Conservation (phyloP, 1,140 invertebrate species). For the Drosophila nebulosa region DNA sequence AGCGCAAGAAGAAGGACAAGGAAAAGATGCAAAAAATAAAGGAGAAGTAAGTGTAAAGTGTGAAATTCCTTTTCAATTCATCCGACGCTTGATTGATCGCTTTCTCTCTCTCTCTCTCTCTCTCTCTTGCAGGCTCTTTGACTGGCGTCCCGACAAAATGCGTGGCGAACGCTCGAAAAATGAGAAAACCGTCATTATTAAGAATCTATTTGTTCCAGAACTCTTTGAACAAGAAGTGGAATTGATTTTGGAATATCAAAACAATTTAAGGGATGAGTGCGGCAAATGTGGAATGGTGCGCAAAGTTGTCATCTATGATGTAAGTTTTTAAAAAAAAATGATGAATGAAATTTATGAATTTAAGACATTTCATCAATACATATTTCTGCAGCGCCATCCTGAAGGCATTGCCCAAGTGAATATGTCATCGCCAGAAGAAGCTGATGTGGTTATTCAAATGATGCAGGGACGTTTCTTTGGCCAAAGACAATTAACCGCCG, state of each 20-base stretch:
- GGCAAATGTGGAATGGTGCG: conserved; percentile 95
- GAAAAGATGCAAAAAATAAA: conserved; percentile 96
- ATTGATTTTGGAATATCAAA: conserved; percentile 94
- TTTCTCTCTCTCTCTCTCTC: not conserved
- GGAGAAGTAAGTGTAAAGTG: conserved; percentile 88
- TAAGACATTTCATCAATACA: not conserved
- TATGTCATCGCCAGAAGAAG: conserved; percentile 94
- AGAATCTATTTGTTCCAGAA: conserved; percentile 95
- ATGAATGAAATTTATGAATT: not conserved
- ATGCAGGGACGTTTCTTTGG: conserved; percentile 97
- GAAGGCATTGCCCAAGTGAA: conserved; percentile 96
- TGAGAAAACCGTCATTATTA: conserved; percentile 95
- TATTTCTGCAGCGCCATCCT: conserved; percentile 87
- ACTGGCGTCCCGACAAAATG: conserved; percentile 97
- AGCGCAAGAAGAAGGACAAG: conserved; percentile 94
- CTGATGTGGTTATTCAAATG: conserved; percentile 93
- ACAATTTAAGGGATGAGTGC: conserved; percentile 94
- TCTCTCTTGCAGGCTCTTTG: conserved; percentile 87
- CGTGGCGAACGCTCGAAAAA: conserved; percentile 91
- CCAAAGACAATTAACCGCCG: conserved; percentile 90
- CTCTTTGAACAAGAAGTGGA: conserved; percentile 95
- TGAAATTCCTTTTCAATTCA: not conserved
- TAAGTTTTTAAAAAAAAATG: conserved; percentile 82
- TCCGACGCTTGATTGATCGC: not conserved
- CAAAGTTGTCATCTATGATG: conserved; percentile 96